A percentile compares a stretch with the other conserved stretches of the same genome.
Conservation (phyloP, 2,888 invertebrate genomes). For the Graphium colonna region DNA sequence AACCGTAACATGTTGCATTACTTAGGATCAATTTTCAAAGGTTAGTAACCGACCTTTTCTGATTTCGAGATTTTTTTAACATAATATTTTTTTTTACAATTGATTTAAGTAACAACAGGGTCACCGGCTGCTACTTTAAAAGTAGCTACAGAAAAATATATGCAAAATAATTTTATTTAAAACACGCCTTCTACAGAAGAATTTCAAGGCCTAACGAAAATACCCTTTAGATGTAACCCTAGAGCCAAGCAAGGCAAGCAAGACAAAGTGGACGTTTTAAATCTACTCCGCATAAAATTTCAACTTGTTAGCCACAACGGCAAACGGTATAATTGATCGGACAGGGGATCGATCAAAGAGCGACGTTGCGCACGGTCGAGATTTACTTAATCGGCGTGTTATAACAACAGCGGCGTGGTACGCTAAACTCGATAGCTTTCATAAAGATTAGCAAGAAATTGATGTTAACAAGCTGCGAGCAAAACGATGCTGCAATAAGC, state of each 20-base stretch:
- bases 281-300: slow-evolving; percentile 31
- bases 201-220: background rate
- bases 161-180: too few relatives aligned
- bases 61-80: too few relatives aligned
- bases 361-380: slow-evolving; percentile 29
- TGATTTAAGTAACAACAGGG: too few relatives aligned
- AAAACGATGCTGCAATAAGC: too few relatives aligned
- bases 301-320: slow-evolving; percentile 26
- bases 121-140: too few relatives aligned
- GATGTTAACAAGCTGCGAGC: slow-evolving; percentile 35
- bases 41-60: too few relatives aligned
- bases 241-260: background rate
- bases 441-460: slow-evolving; percentile 56
- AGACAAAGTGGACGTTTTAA: background rate
- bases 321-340: slow-evolving; percentile 25
- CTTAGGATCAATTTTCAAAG: too few relatives aligned
- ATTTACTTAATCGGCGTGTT: slow-evolving; percentile 43
- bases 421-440: slow-evolving; percentile 51
- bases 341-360: slow-evolving; percentile 46
- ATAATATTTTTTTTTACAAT: too few relatives aligned
- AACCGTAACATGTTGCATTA: too few relatives aligned
- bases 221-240: background rate
- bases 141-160: too few relatives aligned
- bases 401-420: slow-evolving; percentile 46
- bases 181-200: too few relatives aligned